phyloP scores from a whole-genome alignment of 2,113 vertebrate genomes.

The Hirundichthys speculiger region DNA sequence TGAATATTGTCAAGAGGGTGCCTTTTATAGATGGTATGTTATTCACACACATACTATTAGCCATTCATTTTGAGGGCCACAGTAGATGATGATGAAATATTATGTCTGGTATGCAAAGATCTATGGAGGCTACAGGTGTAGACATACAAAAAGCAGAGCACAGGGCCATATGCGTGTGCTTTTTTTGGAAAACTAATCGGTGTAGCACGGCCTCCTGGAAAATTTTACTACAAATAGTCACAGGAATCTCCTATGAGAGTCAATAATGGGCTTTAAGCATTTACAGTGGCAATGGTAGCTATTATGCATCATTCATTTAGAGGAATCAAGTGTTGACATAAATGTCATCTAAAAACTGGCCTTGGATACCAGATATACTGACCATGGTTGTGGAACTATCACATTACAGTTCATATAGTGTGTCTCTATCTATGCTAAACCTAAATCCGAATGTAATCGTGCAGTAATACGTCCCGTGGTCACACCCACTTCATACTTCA shows the following conservation, averaged over 20 bases:
- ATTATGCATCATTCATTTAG: conserved; percentile 20
- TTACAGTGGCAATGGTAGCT: conserved; percentile 3
- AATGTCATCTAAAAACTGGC: conserved; percentile 18
- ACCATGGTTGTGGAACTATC: background rate
- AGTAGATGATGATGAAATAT: conserved; percentile 40
- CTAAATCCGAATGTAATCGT: conserved; percentile 24
- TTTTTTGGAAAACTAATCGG: conserved; percentile 18
- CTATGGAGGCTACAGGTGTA: conserved; percentile 30
- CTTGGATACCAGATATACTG: conserved; percentile 16
- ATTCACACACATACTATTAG: conserved; percentile 39
- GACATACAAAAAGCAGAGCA: conserved; percentile 4
- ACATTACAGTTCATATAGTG: conserved; percentile 3
- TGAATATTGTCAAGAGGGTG: conserved; percentile 58
- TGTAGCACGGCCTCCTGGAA: conserved; percentile 9
- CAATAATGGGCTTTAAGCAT: conserved; percentile 18
- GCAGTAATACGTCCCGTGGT: conserved; percentile 12
- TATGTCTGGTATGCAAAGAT: conserved; percentile 50
- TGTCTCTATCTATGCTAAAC: conserved; percentile 7
- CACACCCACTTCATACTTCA: conserved; percentile 56
- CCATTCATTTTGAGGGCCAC: conserved; percentile 18
- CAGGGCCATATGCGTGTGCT: background rate
- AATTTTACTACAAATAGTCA: conserved; percentile 14
- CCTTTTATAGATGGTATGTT: conserved; percentile 57
- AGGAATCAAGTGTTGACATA: conserved; percentile 31
- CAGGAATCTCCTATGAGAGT: conserved; percentile 26